Base-by-base conservation (phyloP, 2,888 invertebrate genomes). In the Callimorpha dominula region DNA sequence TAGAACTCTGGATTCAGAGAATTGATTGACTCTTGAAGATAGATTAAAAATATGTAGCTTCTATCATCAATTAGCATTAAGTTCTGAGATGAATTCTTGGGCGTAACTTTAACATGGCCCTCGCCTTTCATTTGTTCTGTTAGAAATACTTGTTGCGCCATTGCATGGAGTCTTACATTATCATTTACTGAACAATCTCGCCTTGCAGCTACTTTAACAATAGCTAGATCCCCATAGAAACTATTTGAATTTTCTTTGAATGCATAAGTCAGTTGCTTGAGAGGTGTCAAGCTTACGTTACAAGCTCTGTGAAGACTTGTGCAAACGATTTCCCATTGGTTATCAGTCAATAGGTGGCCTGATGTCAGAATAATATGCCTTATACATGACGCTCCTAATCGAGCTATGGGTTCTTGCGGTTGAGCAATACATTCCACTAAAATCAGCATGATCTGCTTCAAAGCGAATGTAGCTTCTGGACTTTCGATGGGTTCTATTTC, bases 181-280 rank as follows among this genome's bases (percentile, higher is more conserved):
- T 99, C 99, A 78, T 97, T 97, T 15, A 97, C 96, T 1, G 98
- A 97, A 87, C 98, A 98, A 90, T 99, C 99, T 75, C 98, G 97
- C 66, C 99, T 96, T 0, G 99, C 99, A 1, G 99, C 99, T 11
- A 99, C 99, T 96, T 99, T 99, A 0, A 99, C 99, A 75, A 98
- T 98, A 14, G 98, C 98, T 81, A 97, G 95, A 91, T 99, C 99
- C 0, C 99, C 99, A 90, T 99, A 99, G 92, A 99, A 99, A 88
- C 99, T 99, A 86, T 98, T 98, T 0, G 99, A 99, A 88, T 98
- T 97, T 84, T 98, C 97, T 85, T 98, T 97, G 90, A 99, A 99
- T 57, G 98, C 98, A 86, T 98, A 97, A 73, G 98, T 98, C 60
- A 99, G 95, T 93, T 98, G 98, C 79, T 98, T 97, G 71, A 99